Conservation (phyloP, 2,113 vertebrate genomes). For the Siniperca knerii region DNA sequence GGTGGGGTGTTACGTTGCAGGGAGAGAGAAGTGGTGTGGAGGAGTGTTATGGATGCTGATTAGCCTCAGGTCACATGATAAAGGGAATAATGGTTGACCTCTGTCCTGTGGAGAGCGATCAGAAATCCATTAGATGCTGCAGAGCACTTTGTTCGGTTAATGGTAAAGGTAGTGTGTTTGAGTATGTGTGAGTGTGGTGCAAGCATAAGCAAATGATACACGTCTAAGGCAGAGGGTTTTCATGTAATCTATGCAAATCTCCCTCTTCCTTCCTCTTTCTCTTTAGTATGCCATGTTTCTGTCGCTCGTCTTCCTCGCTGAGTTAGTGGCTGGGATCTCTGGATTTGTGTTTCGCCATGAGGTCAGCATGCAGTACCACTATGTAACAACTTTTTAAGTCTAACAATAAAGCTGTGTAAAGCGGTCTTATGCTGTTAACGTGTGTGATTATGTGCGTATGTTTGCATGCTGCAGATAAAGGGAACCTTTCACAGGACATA, state of each 20-base stretch:
- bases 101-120: conserved; percentile 41
- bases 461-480: conserved; percentile 89
- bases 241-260: conserved; percentile 64
- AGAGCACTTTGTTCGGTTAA: conserved; percentile 46
- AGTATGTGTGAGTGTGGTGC: neutral
- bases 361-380: conserved; percentile 82
- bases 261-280: conserved; percentile 38
- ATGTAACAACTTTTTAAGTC: neutral
- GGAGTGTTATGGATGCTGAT: conserved; percentile 32
- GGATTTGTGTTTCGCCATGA: conserved; percentile 99
- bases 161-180: conserved; percentile 26
- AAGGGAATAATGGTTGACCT: conserved; percentile 62
- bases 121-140: conserved; percentile 46
- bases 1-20: conserved; percentile 3
- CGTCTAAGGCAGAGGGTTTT: conserved; percentile 41
- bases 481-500: conserved; percentile 97
- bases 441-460: neutral
- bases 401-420: neutral
- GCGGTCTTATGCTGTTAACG: neutral
- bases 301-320: conserved; percentile 98
- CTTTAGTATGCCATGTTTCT: conserved; percentile 98
- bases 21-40: neutral
- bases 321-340: conserved; percentile 97
- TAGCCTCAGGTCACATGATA: conserved; percentile 53
- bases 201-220: conserved; percentile 40